Evolutionary conservation across 2,888 invertebrate genomes (phyloP), one percentile per base, ranked within the genome.

Genomic region (Polyommatus icarus): DNA sequence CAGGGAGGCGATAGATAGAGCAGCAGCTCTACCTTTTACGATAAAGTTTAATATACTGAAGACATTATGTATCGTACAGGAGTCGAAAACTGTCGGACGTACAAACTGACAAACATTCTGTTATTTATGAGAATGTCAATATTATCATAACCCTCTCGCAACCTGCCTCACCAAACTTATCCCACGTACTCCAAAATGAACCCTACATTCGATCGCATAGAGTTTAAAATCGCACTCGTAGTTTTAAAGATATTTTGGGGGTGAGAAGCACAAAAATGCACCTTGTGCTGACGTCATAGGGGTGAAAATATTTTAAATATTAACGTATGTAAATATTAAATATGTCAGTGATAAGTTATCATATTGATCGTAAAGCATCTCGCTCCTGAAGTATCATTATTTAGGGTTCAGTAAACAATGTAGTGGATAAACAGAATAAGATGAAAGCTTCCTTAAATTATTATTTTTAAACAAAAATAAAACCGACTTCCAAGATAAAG

Each of bases 141-240:
- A 73, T 73, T 73, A 73, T 54, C 75, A 50, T 54, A 75, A 75
- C 75, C 75, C 75, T 75, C 50, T 29, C 75, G 20, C 29, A 75
- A 50, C 75, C 75, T 75, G 75, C 20, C 7, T 7, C 18, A 50
- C 46, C 20, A 12, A 46, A 24, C n/a, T 29, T 24, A 50, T n/a
- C 18, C 29, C 29, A 5, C 5, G n/a, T 5, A 20, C 29, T 15
- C 67, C 12, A 67, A 67, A 46, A 24, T 18, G 24, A 18, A 50
- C 50, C 54, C 1, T 18, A 67, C 1, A 2, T 6, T 15, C 0
- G 0, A 7, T 1, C 15, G 1, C 0, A 29, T 67, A 67, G 7
- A 67, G 67, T 32, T 18, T 29, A 6, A 67, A 67, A 18, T 29
- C 12, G 24, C 18, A 29, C 29, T 15, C 3, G 29, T 0, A 15